Evolutionary conservation across 92 coral and sea anemone genomes (phyloP).

Genomic region (Siderastrea siderea): DNA sequence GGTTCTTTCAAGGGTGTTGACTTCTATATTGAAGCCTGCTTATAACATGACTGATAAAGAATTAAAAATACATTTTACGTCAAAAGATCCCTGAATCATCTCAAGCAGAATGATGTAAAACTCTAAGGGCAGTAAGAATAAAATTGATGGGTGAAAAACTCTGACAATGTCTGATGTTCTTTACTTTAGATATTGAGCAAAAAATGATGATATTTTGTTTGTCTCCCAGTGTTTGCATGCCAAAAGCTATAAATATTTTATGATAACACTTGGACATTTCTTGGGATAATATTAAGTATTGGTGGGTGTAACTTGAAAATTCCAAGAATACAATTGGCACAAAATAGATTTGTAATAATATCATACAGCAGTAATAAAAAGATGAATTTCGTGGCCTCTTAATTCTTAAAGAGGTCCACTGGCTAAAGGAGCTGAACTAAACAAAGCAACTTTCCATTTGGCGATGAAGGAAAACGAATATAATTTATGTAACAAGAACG

Average conservation of each 20-base stretch:
- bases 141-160: constrained; percentile 3
- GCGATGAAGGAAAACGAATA: background rate
- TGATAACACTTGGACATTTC: constrained; percentile 77
- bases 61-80: background rate
- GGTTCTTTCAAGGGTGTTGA: constrained; percentile 39
- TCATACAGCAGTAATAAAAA: background rate
- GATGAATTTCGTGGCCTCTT: background rate
- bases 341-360: constrained; percentile 4
- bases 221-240: constrained; percentile 80
- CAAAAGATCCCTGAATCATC: background rate
- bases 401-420: background rate
- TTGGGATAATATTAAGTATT: constrained; percentile 42
- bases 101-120: background rate
- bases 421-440: background rate
- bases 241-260: constrained; percentile 90
- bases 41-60: constrained; percentile 21
- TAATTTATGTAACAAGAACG: background rate
- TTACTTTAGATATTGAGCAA: constrained; percentile 3
- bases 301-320: constrained; percentile 32
- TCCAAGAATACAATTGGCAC: constrained; percentile 19
- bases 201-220: constrained; percentile 44
- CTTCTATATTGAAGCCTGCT: constrained; percentile 25
- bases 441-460: background rate
- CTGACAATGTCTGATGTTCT: constrained; percentile 16
- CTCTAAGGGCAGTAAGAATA: background rate